Conservation (phyloP, 2,888 invertebrate species). For the Clusia tigrina region DNA sequence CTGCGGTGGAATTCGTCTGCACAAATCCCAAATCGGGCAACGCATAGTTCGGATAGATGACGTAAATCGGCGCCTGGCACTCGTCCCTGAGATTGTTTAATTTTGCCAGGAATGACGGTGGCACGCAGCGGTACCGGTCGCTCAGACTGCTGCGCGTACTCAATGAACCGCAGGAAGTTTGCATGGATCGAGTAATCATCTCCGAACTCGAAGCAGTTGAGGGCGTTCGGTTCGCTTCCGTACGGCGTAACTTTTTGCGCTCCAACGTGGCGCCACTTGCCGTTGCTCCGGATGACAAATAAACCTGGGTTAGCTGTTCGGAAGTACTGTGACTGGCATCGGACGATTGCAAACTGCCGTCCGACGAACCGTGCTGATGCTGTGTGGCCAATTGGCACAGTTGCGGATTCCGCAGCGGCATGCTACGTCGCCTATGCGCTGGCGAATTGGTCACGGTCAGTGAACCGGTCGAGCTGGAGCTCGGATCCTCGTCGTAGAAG, state of each 20-base stretch:
- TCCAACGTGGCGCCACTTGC: constrained; percentile 35
- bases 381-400: constrained; percentile 51
- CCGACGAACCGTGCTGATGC: constrained; percentile 54
- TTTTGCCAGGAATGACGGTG: constrained; percentile 76
- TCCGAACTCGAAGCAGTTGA: constrained; percentile 56
- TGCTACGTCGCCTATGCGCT: constrained; percentile 56
- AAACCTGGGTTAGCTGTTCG: constrained; percentile 58
- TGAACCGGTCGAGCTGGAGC: constrained; percentile 56
- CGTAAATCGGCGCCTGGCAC: constrained; percentile 80
- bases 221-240: constrained; percentile 41
- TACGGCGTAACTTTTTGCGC: constrained; percentile 36
- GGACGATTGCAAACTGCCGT: constrained; percentile 63
- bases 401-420: constrained; percentile 63
- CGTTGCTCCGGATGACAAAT: constrained; percentile 29
- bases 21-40: constrained; percentile 89
- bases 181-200: constrained; percentile 77
- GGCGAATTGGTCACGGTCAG: constrained; percentile 57
- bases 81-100: constrained; percentile 71
- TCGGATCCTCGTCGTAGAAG: constrained; percentile 53
- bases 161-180: constrained; percentile 67
- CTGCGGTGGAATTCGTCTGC: constrained; percentile 65
- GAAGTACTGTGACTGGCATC: constrained; percentile 60
- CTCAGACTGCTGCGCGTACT: constrained; percentile 59
- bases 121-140: constrained; percentile 71
- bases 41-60: constrained; percentile 90